Base-by-base conservation (phyloP, 1,140 invertebrate genomes). In the Sminthurides bifidus region DNA sequence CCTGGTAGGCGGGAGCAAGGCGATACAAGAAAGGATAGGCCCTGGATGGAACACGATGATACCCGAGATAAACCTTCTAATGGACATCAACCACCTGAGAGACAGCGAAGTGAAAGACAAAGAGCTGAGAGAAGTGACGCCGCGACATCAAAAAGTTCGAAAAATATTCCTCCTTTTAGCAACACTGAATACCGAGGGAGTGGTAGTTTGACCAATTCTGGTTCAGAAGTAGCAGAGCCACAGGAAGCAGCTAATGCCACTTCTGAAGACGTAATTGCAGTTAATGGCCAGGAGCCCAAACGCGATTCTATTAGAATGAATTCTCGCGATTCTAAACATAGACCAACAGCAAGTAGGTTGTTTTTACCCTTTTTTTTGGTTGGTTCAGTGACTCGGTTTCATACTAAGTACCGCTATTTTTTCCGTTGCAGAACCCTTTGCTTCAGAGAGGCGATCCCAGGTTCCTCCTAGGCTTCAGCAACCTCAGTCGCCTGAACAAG, bases 391-490 rank as follows among this genome's bases (percentile, higher is more conserved):
- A n/a, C n/a, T n/a, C n/a, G n/a, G n/a, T n/a, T n/a, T n/a, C n/a
- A n/a, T n/a, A n/a, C n/a, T n/a, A n/a, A n/a, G n/a, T n/a, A n/a
- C n/a, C n/a, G n/a, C n/a, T n/a, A 3, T 0, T 37, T 33, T 51
- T 23, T 21, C 12, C 38, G 17, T 12, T 54, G 3, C 29, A 55
- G 53, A 48, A 40, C 21, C 21, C 19, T 55, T 35, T 55, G 30
- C 23, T 19, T 44, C 43, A 44, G 55, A 57, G 4, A 26, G 55
- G 5, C 30, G 48, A 45, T 24, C 48, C 19, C 55, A 37, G 14
- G 66, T 60, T 70, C 56, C 70, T 72, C 61, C 60, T 64, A 56
- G 72, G 72, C 63, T 59, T 30, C 46, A 49, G 21, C 43, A 45
- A 45, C 46, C 8, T 69, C 62, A 62, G 61, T 62, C 40, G 40